Evolutionary conservation across 1,140 invertebrate species (phyloP), one percentile per base, ranked within the genome.

Genomic region (Mercenaria mercenaria): DNA sequence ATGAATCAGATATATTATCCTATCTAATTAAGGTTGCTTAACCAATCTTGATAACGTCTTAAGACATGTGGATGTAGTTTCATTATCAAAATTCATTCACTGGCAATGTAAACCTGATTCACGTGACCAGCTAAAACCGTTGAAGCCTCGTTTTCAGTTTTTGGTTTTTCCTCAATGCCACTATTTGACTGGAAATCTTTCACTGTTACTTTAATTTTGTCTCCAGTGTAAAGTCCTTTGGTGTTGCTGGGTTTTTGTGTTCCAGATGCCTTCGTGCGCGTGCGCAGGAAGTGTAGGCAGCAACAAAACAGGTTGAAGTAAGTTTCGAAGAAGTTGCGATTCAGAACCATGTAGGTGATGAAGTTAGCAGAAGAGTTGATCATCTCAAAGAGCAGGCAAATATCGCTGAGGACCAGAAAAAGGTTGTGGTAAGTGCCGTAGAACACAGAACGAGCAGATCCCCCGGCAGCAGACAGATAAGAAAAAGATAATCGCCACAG

Each of bases 351-450:
- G 79, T 92, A 92, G 47, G 88, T 90, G 47, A 92, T 87, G 77
- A 92, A 92, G 76, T 93, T 93, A 26, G 72, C 72, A 4, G 90
- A 92, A 2, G 91, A 90, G 77, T 92, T 93, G 20, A 89, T 41
- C 26, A 88, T 87, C n/a, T 85, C 89, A 18, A 91, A 80, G 29
- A 92, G 50, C 4, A 89, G 37, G 64, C 69, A 82, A 10, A 92
- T 6, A 26, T 88, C 92, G 76, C 85, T 92, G 0, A 84, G 26
- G 0, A 90, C 83, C 26, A 90, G 37, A 64, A 93, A 93, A 10
- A 93, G 76, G 76, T 91, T 92, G 82, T 87, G 80, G 34, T 92
- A 91, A 18, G 74, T 88, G 4, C 88, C 88, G 39, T 61, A 56
- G 79, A 83, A 39, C 47, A 52, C 0, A 91, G n/a, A 0, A 93